Base-by-base conservation (phyloP, 2,888 invertebrate species). In the Corythucha ciliata region DNA sequence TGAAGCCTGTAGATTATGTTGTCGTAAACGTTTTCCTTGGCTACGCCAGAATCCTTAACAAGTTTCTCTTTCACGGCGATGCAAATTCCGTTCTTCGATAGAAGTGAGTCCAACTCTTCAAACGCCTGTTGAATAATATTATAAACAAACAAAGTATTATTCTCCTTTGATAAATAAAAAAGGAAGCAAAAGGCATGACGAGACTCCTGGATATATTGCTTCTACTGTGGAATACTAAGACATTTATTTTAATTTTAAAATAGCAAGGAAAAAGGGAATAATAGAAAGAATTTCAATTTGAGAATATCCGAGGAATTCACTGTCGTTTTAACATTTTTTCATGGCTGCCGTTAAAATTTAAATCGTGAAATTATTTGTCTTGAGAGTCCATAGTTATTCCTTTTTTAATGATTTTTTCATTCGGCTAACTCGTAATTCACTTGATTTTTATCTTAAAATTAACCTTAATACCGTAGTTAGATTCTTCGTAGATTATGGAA, bases 1-100 rank as follows among this genome's bases (percentile, higher is more conserved):
- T 88, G 74, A 48, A 94, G 73, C 62, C 84, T 85, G 60, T 78
- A 79, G 0, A 93, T 91, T 61, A 92, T 91, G 62, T 78, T 81
- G 68, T 93, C 91, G 66, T 91, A 92, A 37, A 83, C 84, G 8
- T 76, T 77, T 65, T 89, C 87, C 59, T 82, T 81, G 1, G 92
- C 93, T 3, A 93, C 92, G 16, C 93, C 94, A 0, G 93, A 93
- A 70, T 94, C 94, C 67, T 94, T 93, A 52, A 90, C 87, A 49
- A 96, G 74, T 66, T 89, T 91, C 67, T 93, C 93, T 64, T 93
- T 93, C 48, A 88, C 81, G 1, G 94, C 94, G 60, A 94, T 90
- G 71, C 94, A 96, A 69, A 96, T 87, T 58, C 83, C 81, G 67
- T 84, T 77, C 60, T 81, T 78, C 1, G 83, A 82, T 46, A 96